Base-by-base conservation (phyloP, 1,140 invertebrate genomes). In the Nixonia krombeini region DNA sequence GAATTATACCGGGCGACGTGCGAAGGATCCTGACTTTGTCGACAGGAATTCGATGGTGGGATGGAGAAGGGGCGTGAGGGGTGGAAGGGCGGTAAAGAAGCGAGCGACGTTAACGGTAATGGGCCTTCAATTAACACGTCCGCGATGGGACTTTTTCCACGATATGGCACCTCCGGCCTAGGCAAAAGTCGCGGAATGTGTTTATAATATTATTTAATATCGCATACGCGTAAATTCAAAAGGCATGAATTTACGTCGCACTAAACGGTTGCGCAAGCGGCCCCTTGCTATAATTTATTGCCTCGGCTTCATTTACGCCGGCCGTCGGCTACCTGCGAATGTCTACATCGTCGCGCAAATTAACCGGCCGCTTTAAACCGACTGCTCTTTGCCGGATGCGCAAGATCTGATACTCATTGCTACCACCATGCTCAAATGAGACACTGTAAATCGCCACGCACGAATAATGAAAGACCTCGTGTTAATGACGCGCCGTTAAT, bases 41-140 rank as follows among this genome's bases (percentile, higher is more conserved):
- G 42, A 13, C 25, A 42, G 10, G 25, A 42, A 42, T 42, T 25
- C 40, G 40, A 42, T 25, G 1, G 2, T 13, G 8, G 4, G 8
- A 3, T 4, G 40, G 18, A 25, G 10, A 26, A 25, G 6, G n/a
- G n/a, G n/a, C n/a, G n/a, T n/a, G n/a, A n/a, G n/a, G n/a, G n/a
- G n/a, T n/a, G n/a, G n/a, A n/a, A n/a, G n/a, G n/a, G n/a, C 13
- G 21, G 26, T 3, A 21, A 42, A 42, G 23, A 25, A 42, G 40
- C 23, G 21, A 28, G 42, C 50, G 62, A 62, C 67, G 73, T 76
- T 78, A 78, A 70, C 56, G 72, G 67, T 76, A 76, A 79, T 76
- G 73, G 73, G 68, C 71, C 58, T 63, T 76, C 72, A 73, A 67
- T 75, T 73, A 66, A 67, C 42, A 45, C 42, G 10, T 29, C 6